A percentile compares a stretch with the other conserved stretches of the same genome.
These are phyloP conservation scores for Zygaena filipendulae DNA, from an alignment of 2,888 invertebrate genomes.

Conservation along the genomic window DNA sequence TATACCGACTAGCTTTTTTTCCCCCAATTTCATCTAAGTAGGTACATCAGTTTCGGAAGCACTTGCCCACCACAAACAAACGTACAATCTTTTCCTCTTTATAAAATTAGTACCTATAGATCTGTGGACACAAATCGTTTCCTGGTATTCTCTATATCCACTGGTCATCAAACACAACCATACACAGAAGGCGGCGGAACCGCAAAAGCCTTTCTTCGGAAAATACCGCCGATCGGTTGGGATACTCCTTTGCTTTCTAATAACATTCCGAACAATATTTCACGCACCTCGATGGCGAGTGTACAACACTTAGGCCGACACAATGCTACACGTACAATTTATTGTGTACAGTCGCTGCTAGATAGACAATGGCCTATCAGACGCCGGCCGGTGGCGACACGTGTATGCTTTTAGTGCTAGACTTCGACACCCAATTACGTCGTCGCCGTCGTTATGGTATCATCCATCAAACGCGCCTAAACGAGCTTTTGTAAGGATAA, in stretches of 20 bases:
- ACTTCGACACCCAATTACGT: constrained; percentile 63
- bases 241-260: constrained; percentile 45
- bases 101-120: too few relatives aligned
- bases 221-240: constrained; percentile 50
- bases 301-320: constrained; percentile 32
- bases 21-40: too few relatives aligned
- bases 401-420: constrained; percentile 62
- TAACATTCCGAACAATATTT: constrained; percentile 48
- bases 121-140: too few relatives aligned
- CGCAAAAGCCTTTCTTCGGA: too few relatives aligned
- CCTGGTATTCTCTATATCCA: too few relatives aligned
- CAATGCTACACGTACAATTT: constrained; percentile 52
- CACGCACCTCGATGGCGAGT: constrained; percentile 24
- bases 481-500: too few relatives aligned
- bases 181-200: too few relatives aligned
- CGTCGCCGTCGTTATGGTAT: constrained; percentile 31
- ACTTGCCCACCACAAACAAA: too few relatives aligned
- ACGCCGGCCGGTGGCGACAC: constrained; percentile 42
- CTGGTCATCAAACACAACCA: too few relatives aligned
- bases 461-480: constrained; percentile 37
- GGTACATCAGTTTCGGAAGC: too few relatives aligned
- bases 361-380: constrained; percentile 60
- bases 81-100: too few relatives aligned
- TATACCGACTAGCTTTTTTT: too few relatives aligned
- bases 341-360: constrained; percentile 48